Evolutionary conservation across 2,113 vertebrate genomes (phyloP).

Genomic region (Pelodiscus sinensis): DNA sequence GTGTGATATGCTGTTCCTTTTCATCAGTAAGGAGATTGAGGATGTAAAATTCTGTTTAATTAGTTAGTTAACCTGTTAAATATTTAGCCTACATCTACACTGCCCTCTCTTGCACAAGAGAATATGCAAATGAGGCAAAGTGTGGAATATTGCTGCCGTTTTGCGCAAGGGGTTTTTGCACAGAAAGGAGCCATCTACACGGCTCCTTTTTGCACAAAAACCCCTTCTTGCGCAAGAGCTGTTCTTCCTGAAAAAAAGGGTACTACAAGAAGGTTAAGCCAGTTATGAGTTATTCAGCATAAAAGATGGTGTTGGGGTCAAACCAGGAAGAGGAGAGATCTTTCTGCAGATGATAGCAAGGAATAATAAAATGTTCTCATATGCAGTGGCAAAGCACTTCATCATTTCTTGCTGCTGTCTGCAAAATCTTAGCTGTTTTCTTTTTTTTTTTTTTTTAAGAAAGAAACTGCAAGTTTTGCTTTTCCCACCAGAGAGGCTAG

Average conservation of each 20-base stretch:
- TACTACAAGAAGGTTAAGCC: background rate
- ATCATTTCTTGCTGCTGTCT: slow-evolving; percentile 1
- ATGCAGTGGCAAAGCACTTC: background rate
- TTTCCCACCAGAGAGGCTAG: background rate
- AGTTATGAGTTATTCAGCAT: background rate
- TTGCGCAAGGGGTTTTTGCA: too few species aligned
- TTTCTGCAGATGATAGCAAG: background rate
- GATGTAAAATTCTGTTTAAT: too few species aligned
- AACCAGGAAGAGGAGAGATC: background rate
- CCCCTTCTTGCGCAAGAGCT: too few species aligned
- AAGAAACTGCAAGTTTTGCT: background rate
- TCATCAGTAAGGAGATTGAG: background rate
- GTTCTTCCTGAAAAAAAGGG: too few species aligned
- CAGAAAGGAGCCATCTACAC: too few species aligned
- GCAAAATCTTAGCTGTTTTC: background rate
- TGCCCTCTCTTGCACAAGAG: too few species aligned
- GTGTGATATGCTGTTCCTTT: background rate
- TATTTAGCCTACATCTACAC: too few species aligned
- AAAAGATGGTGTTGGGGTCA: background rate
- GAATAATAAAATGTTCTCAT: background rate
- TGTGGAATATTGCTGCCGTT: too few species aligned
- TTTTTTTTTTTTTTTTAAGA: background rate
- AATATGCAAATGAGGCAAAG: too few species aligned
- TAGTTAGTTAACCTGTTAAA: too few species aligned
- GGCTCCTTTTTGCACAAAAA: too few species aligned